Evolutionary conservation across 2,888 invertebrate species (phyloP), one percentile per base, ranked within the genome.

Genomic region (Drosophila mayaguana): DNA sequence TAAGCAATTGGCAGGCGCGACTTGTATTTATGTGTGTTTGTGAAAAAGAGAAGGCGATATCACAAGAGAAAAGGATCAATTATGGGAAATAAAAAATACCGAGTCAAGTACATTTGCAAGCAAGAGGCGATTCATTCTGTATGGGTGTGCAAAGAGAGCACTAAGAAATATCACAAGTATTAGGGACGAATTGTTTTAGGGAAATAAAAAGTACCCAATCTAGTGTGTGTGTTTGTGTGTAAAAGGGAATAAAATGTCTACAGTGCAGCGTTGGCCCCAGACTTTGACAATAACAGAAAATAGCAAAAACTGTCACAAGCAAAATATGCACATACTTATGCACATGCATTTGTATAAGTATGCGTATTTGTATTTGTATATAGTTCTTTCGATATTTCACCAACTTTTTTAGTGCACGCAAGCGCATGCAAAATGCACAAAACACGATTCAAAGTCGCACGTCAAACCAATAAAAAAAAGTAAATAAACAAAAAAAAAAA

Each of bases 381-480:
- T 28, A 32, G 42, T 56, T 56, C 56, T 43, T 56, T 56, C 3
- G 54, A 36, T 69, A 54, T 64, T 68, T 73, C 63, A 74, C 62
- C 74, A 66, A 75, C 72, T 72, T 76, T 68, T 76, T 62, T 28
- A 68, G 50, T 72, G 72, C 69, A 54, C 51, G 61, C 55, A 38
- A 57, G 32, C 68, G 67, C 53, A 53, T 59, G 54, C 59, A 59
- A 56, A 56, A 56, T 51, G 72, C 63, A 63, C 57, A 53, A 36
- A 57, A 68, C 40, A 66, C 50, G 54, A 71, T 61, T 67, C 73
- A 56, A 72, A 72, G 62, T 68, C 56, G 72, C 63, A 56, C 56
- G 57, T 54, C 51, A 53, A 55, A 53, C 36, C 54, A 25, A 62
- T 38, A 6, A 54, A 56, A 32, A 57, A 18, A 45, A 46, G 63